Evolutionary conservation across 2,888 invertebrate genomes (phyloP).

Genomic region (Cataglyphis rosenhaueri): DNA sequence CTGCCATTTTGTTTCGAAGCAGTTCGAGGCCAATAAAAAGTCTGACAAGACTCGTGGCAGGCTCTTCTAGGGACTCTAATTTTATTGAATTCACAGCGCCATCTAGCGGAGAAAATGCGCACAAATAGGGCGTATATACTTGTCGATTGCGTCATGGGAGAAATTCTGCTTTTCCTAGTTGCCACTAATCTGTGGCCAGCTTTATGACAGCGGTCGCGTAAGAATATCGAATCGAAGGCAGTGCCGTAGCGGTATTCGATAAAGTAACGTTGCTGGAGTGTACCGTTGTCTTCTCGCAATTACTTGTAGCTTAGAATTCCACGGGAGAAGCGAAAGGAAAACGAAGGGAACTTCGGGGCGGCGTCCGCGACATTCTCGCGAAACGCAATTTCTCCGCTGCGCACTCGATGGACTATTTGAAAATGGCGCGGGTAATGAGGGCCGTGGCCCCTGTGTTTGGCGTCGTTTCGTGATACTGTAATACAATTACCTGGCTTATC

Average conservation of each 20-base stretch:
- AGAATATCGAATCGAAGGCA: conserved; percentile 75
- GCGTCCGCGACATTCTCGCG: conserved; percentile 30
- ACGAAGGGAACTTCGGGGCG: not conserved
- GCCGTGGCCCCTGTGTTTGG: conserved; percentile 72
- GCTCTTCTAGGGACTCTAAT: too few species aligned
- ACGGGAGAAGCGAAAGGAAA: not conserved
- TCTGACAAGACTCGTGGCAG: too few species aligned
- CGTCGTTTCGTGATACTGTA: conserved; percentile 78
- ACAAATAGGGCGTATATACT: conserved; percentile 72
- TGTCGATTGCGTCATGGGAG: conserved; percentile 81
- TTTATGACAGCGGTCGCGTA: conserved; percentile 78
- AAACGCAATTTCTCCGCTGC: conserved; percentile 19
- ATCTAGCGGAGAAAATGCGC: conserved; percentile 72
- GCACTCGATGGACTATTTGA: conserved; percentile 76
- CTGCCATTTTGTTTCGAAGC: too few species aligned
- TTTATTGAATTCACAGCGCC: conserved; percentile 44
- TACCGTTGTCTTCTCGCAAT: conserved; percentile 36
- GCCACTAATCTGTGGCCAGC: conserved; percentile 65
- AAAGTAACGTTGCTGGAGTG: conserved; percentile 47
- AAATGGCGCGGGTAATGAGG: conserved; percentile 74
- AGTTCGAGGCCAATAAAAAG: too few species aligned
- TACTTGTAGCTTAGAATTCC: conserved; percentile 4
- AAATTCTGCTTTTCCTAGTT: conserved; percentile 77
- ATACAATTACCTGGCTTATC: conserved; percentile 74
- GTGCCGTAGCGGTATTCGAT: conserved; percentile 57